Percentiles rank a stretch among this genome's conserved stretches.
Evolutionary conservation across 2,113 vertebrate genomes (phyloP).

Genomic region (Melospiza melodia): DNA sequence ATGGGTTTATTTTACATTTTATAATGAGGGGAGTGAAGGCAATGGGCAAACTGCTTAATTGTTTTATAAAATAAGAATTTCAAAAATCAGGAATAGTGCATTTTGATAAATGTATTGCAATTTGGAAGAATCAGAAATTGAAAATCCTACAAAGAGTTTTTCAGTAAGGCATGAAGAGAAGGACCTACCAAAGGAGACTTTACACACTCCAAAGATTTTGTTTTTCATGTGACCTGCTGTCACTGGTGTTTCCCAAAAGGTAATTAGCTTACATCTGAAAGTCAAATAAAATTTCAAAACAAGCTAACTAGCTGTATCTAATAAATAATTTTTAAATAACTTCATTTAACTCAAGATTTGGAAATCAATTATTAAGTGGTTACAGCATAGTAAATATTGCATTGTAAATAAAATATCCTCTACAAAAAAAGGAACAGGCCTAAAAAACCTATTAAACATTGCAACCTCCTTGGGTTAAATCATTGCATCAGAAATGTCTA

Average conservation of each 20-base stretch:
- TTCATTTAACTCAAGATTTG: background rate
- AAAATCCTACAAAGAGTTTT: background rate
- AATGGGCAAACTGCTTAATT: background rate
- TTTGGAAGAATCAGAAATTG: background rate
- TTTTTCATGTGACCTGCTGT: background rate
- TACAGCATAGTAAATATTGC: background rate
- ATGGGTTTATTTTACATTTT: background rate
- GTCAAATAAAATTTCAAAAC: slow-evolving; percentile 18
- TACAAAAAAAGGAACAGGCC: background rate
- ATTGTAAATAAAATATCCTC: slow-evolving; percentile 15
- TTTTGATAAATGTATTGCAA: background rate
- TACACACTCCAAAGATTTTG: background rate
- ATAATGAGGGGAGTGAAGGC: background rate
- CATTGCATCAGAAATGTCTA: background rate
- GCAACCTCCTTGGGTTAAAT: background rate
- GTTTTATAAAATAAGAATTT: background rate
- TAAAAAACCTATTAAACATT: background rate
- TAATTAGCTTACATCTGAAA: background rate
- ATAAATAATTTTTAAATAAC: slow-evolving; percentile 58
- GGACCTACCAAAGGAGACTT: background rate
- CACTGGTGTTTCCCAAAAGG: slow-evolving; percentile 2
- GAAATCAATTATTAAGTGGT: background rate
- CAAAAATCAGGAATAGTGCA: background rate
- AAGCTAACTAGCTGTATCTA: slow-evolving; percentile 12
- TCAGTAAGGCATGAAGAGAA: background rate